phyloP scores from a whole-genome alignment of 2,888 invertebrate species.

The Oscheius sp. region DNA sequence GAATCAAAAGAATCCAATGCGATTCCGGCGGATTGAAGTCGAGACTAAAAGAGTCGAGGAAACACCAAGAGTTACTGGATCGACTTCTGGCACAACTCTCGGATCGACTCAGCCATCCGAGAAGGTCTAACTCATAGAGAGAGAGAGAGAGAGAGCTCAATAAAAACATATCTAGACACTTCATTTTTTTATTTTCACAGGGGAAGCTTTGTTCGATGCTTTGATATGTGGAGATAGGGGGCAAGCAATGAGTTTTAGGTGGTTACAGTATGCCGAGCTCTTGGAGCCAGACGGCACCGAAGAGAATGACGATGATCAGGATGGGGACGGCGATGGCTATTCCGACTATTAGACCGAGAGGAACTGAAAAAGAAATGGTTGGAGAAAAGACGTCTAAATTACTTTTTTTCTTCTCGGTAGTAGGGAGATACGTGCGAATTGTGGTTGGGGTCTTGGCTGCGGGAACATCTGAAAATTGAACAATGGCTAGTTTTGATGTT shows the following conservation, averaged over 20 bases:
- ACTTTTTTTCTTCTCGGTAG: constrained; percentile 39
- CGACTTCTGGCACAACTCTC: too few relatives aligned
- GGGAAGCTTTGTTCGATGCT: too few relatives aligned
- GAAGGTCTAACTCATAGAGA: too few relatives aligned
- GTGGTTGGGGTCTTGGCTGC: constrained; percentile 25
- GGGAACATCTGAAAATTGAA: not conserved
- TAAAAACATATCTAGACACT: too few relatives aligned
- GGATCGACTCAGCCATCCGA: too few relatives aligned
- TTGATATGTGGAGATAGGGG: too few relatives aligned
- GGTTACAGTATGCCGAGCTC: constrained; percentile 55
- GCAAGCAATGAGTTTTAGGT: not conserved
- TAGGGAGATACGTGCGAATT: constrained; percentile 39
- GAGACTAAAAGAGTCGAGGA: too few relatives aligned
- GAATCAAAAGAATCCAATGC: not conserved
- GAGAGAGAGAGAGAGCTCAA: too few relatives aligned
- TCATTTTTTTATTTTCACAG: too few relatives aligned
- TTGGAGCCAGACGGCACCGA: constrained; percentile 66
- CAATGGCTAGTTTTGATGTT: too few relatives aligned
- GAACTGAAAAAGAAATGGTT: constrained; percentile 48
- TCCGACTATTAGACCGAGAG: constrained; percentile 56
- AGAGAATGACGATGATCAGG: constrained; percentile 59
- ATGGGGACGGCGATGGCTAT: constrained; percentile 60
- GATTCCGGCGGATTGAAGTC: not conserved
- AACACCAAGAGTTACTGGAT: too few relatives aligned
- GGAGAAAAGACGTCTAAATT: not conserved